Evolutionary conservation across 1,140 invertebrate genomes (phyloP).

Genomic region (Drosophila quadrilineata): DNA sequence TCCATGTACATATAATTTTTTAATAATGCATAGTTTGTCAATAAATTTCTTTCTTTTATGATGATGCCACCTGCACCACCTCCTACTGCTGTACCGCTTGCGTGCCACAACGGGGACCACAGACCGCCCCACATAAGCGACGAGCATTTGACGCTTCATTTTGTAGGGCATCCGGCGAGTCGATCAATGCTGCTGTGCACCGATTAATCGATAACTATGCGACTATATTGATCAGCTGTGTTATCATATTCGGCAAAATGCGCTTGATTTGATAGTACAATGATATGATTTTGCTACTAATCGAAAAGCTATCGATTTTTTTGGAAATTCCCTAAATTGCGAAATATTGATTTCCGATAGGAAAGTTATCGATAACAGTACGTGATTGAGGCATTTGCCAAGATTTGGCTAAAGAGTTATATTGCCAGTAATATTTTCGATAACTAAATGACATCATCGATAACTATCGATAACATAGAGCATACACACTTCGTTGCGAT

Average conservation of each 20-base stretch:
- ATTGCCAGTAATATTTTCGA: no score
- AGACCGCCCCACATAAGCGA: background rate
- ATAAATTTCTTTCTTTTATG: conserved; percentile 79
- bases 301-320: background rate
- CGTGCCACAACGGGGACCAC: background rate
- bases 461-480: conserved; percentile 13
- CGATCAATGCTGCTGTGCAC: background rate
- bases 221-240: background rate
- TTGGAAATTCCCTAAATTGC: background rate
- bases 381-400: no score
- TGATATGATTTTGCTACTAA: no score
- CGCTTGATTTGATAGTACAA: no score
- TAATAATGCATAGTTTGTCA: conserved; percentile 80
- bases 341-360: background rate
- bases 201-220: background rate
- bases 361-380: background rate
- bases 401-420: no score
- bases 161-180: conserved; percentile 15
- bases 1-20: conserved; percentile 77
- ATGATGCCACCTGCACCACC: conserved; percentile 5
- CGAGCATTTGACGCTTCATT: conserved; percentile 3
- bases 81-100: background rate
- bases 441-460: no score
- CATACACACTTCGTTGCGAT: conserved; percentile 22
- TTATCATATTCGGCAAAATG: no score